These are phyloP conservation scores for Scolopax mira DNA, from an alignment of 2,113 vertebrate genomes.

Conservation along the genomic window DNA sequence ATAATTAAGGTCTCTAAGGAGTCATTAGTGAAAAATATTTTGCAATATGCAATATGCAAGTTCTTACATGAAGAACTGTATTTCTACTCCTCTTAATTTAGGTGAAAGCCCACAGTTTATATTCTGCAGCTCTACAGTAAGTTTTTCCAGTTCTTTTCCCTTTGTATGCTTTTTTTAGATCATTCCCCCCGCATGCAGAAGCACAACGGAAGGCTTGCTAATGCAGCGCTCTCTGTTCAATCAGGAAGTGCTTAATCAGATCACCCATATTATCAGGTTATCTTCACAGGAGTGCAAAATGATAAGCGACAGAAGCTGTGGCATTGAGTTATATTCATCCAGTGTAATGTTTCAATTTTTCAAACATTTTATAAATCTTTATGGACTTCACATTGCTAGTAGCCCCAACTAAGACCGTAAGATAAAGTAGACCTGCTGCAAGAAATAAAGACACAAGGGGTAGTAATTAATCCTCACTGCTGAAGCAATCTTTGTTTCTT, in stretches of 20 bases:
- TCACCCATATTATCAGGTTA: background rate
- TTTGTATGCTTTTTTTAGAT: background rate
- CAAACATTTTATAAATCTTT: background rate
- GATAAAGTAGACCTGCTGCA: background rate
- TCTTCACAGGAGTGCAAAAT: background rate
- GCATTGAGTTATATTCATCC: background rate
- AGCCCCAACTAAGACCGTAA: background rate
- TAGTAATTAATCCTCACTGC: background rate
- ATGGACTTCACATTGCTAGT: background rate
- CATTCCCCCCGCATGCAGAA: background rate
- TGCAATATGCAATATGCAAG: background rate
- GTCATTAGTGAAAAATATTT: background rate
- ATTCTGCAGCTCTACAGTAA: background rate
- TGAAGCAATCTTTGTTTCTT: background rate
- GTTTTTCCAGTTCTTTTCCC: background rate
- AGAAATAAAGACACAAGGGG: background rate
- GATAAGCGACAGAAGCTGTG: background rate
- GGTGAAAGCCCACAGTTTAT: background rate
- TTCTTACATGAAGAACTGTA: background rate
- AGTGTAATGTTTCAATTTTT: background rate
- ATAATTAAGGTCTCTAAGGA: background rate
- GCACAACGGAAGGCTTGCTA: background rate
- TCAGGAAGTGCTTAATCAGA: constrained; percentile 1
- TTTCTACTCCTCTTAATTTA: background rate
- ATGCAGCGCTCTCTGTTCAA: background rate